phyloP scores from a whole-genome alignment of 2,888 invertebrate genomes.

The Amphipoea lucens region DNA sequence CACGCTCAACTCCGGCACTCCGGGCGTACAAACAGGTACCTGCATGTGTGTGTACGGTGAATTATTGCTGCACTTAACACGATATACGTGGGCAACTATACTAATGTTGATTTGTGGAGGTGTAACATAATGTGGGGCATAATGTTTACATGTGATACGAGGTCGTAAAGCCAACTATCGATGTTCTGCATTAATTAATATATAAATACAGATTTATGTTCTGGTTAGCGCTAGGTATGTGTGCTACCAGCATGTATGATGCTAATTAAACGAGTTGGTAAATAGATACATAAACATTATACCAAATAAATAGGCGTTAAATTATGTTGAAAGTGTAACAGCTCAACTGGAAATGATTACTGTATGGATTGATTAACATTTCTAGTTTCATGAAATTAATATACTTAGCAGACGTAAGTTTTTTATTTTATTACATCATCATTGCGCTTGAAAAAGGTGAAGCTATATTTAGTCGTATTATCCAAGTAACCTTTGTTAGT shows the following conservation, averaged over 20 bases:
- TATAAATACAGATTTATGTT: slow-evolving; percentile 76
- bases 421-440: slow-evolving; percentile 48
- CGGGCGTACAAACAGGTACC: slow-evolving; percentile 57
- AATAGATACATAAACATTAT: slow-evolving; percentile 47
- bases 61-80: slow-evolving; percentile 81
- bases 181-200: slow-evolving; percentile 71
- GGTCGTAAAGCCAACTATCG: slow-evolving; percentile 76
- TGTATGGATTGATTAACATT: slow-evolving; percentile 42
- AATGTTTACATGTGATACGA: slow-evolving; percentile 82
- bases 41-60: slow-evolving; percentile 72
- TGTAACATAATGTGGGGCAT: slow-evolving; percentile 83
- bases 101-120: slow-evolving; percentile 79
- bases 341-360: slow-evolving; percentile 45
- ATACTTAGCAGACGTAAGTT: slow-evolving; percentile 17
- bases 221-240: slow-evolving; percentile 54
- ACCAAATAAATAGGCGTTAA: slow-evolving; percentile 51
- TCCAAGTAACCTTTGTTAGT: slow-evolving; percentile 13
- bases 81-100: slow-evolving; percentile 76
- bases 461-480: slow-evolving; percentile 24
- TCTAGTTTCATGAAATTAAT: slow-evolving; percentile 35
- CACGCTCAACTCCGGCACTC: slow-evolving; percentile 65
- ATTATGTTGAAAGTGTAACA: slow-evolving; percentile 60
- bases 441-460: slow-evolving; percentile 7
- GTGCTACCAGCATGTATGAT: slow-evolving; percentile 54
- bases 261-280: slow-evolving; percentile 50